Percentiles rank a stretch among this genome's conserved stretches.
These are phyloP conservation scores for Actinopyga echinites DNA, from an alignment of 53 echinoderm and acorn worm species.

Conservation along the genomic window DNA sequence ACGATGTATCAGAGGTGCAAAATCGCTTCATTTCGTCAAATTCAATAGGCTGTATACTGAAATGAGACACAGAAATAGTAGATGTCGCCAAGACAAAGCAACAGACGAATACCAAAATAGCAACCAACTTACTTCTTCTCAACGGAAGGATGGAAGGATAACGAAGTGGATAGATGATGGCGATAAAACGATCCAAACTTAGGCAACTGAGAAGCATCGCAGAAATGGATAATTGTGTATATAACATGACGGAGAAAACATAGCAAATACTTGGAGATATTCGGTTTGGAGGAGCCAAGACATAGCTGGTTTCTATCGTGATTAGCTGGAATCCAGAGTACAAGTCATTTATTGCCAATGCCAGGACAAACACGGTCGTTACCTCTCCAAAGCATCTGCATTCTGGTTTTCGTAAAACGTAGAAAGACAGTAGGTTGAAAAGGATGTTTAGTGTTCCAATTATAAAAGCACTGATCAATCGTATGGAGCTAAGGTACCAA, in stretches of 20 bases:
- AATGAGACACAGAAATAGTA: no score
- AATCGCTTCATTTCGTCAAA: no score
- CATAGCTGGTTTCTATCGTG: background rate
- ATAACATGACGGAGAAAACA: background rate
- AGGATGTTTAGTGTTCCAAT: background rate
- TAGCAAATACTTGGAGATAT: background rate
- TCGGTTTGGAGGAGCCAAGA: background rate
- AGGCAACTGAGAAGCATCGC: slow-evolving; percentile 2
- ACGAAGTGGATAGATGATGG: background rate
- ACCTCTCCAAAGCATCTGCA: background rate
- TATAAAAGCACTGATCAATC: background rate
- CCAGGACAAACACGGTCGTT: background rate
- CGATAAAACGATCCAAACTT: no score
- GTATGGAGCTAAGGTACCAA: no score
- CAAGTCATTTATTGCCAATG: background rate
- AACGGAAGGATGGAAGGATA: background rate
- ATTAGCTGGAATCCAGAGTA: background rate
- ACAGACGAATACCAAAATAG: no score
- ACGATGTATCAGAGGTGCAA: no score
- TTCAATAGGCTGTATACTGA: no score
- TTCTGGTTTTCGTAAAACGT: background rate
- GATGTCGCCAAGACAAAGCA: no score
- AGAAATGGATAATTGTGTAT: background rate
- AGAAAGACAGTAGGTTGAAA: background rate
- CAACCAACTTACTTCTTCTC: no score